These are phyloP conservation scores for Trichopria drosophilae DNA, from an alignment of 2,888 invertebrate genomes.

Conservation along the genomic window DNA sequence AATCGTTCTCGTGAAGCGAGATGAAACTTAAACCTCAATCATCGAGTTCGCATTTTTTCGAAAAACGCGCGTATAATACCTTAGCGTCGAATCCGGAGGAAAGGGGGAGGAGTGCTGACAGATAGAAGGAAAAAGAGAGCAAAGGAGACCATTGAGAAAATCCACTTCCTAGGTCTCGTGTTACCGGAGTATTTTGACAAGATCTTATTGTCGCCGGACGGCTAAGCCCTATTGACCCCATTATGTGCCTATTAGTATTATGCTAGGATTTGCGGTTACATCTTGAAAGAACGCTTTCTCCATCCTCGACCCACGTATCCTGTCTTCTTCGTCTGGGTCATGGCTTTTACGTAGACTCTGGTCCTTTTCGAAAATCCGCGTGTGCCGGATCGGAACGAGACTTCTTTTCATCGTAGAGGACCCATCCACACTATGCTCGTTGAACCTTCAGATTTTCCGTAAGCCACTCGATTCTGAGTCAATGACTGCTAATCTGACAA, in stretches of 20 bases:
- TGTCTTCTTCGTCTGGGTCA: no score
- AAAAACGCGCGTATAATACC: slow-evolving; percentile 47
- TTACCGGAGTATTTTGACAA: slow-evolving; percentile 58
- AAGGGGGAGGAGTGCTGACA: slow-evolving; percentile 27
- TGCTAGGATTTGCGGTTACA: slow-evolving; percentile 54
- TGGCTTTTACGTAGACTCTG: no score
- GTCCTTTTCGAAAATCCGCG: no score
- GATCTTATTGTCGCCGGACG: slow-evolving; percentile 55
- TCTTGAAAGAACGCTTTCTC: no score
- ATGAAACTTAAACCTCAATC: slow-evolving; percentile 55
- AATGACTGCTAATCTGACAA: no score
- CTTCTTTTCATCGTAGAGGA: no score
- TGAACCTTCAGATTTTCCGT: no score
- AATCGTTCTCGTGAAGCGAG: slow-evolving; percentile 29
- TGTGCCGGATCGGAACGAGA: no score
- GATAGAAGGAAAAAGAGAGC: slow-evolving; percentile 30
- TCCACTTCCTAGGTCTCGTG: slow-evolving; percentile 57
- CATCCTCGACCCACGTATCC: no score
- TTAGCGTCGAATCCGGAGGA: slow-evolving; percentile 22
- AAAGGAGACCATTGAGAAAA: slow-evolving; percentile 50
- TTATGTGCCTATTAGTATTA: slow-evolving; percentile 59
- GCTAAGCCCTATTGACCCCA: slow-evolving; percentile 57
- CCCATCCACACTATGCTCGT: no score
- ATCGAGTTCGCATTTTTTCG: slow-evolving; percentile 48
- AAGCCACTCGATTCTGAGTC: no score